Conservation (phyloP, 2,113 vertebrate species). For the Corythaixoides concolor region DNA sequence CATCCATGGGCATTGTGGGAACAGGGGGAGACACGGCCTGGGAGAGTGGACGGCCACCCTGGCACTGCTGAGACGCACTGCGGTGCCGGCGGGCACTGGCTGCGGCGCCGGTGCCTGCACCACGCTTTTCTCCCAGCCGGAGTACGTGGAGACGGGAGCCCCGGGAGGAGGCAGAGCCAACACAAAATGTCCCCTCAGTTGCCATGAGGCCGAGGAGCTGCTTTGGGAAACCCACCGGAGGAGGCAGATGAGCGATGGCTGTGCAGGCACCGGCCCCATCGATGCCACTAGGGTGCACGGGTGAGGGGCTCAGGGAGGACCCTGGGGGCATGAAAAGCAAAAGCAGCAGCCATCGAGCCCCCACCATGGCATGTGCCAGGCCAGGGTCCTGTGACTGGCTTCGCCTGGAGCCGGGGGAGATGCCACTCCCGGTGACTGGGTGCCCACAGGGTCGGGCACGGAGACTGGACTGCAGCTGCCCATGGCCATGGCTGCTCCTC, state of each 20-base stretch:
- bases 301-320: neutral
- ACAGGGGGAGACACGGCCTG: rapidly evolving
- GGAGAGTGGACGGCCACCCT: neutral
- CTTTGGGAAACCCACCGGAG: neutral
- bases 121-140: neutral
- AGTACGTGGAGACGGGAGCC: rapidly evolving
- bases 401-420: rapidly evolving
- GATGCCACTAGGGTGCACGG: rapidly evolving
- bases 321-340: neutral
- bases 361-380: rapidly evolving
- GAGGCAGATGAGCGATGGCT: rapidly evolving
- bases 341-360: neutral
- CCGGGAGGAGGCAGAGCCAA: neutral
- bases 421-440: neutral
- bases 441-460: rapidly evolving
- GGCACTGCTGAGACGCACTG: neutral
- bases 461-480: neutral
- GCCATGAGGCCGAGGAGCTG: neutral
- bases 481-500: neutral
- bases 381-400: rapidly evolving
- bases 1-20: rapidly evolving
- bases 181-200: neutral
- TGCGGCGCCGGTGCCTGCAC: neutral
- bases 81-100: neutral
- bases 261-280: rapidly evolving